A percentile compares a stretch with the other conserved stretches of the same genome.
These are phyloP conservation scores for Drosophila pallidifrons DNA, from an alignment of 1,140 invertebrate species.

Conservation along the genomic window DNA sequence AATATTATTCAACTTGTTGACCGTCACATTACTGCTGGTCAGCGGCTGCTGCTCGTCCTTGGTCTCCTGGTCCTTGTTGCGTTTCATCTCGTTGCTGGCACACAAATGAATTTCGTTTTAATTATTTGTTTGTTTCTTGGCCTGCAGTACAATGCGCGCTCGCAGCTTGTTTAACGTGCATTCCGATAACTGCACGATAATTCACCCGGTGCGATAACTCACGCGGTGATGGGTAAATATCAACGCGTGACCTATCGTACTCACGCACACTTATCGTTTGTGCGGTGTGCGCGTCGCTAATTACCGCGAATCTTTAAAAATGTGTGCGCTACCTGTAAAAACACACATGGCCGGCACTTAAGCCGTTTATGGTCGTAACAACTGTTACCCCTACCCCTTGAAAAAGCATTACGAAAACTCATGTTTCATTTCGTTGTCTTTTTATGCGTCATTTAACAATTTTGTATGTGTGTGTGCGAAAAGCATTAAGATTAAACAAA, in stretches of 20 bases:
- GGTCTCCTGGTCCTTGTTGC: conserved; percentile 58
- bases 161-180: conserved; percentile 50
- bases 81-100: conserved; percentile 54
- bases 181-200: conserved; percentile 43
- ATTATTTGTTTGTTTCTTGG: conserved; percentile 35
- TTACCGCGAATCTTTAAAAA: not conserved
- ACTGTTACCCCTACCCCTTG: too few species aligned
- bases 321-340: not conserved
- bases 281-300: not conserved
- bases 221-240: not conserved
- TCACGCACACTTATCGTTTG: conserved; percentile 3
- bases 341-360: not conserved
- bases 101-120: conserved; percentile 35
- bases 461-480: conserved; percentile 25
- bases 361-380: not conserved
- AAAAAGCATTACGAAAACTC: not conserved
- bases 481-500: conserved; percentile 29
- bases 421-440: conserved; percentile 39
- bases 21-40: not conserved
- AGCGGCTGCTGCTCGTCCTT: conserved; percentile 36
- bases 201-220: too few species aligned
- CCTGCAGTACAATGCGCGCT: conserved; percentile 36
- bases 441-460: conserved; percentile 35
- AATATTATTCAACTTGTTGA: conserved; percentile 5
- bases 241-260: not conserved